These are phyloP conservation scores for Nymphalis polychloros DNA, from an alignment of 2,888 invertebrate genomes.

Conservation along the genomic window DNA sequence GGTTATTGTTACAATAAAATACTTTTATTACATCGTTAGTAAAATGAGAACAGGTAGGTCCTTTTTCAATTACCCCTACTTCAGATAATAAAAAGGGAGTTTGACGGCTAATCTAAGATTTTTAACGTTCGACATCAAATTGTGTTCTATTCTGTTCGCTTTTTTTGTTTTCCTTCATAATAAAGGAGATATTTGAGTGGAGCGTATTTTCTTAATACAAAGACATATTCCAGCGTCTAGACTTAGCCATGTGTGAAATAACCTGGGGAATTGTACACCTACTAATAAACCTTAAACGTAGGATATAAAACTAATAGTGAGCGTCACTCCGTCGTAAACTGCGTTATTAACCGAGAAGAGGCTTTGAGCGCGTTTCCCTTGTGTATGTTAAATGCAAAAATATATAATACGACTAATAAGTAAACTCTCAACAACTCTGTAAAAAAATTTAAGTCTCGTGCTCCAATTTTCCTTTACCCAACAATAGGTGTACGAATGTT, in stretches of 20 bases:
- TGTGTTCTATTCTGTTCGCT: constrained; percentile 28
- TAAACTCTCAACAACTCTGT: not conserved
- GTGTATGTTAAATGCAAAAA: constrained; percentile 9
- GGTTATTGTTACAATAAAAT: constrained; percentile 78
- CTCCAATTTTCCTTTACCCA: too few species aligned
- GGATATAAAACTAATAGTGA: constrained; percentile 74
- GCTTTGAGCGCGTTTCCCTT: constrained; percentile 38
- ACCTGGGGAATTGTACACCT: constrained; percentile 69
- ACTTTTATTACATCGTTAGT: constrained; percentile 80
- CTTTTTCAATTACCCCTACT: constrained; percentile 65
- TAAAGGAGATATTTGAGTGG: constrained; percentile 44
- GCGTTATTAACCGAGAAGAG: constrained; percentile 66
- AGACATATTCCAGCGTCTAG: constrained; percentile 70
- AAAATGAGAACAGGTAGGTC: constrained; percentile 67
- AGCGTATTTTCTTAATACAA: constrained; percentile 59
- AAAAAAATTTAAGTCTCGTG: too few species aligned
- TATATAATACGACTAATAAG: not conserved
- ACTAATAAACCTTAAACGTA: constrained; percentile 78
- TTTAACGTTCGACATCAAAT: constrained; percentile 44
- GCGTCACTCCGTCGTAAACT: constrained; percentile 73
- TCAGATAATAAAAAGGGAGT: constrained; percentile 64
- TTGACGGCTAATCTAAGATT: constrained; percentile 61
- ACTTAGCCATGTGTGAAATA: constrained; percentile 74
- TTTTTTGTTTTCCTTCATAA: constrained; percentile 32
- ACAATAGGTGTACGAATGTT: too few species aligned